Percentiles rank a stretch among this genome's conserved stretches.
Conservation (phyloP, 2,113 vertebrate species). For the Anas platyrhynchos region DNA sequence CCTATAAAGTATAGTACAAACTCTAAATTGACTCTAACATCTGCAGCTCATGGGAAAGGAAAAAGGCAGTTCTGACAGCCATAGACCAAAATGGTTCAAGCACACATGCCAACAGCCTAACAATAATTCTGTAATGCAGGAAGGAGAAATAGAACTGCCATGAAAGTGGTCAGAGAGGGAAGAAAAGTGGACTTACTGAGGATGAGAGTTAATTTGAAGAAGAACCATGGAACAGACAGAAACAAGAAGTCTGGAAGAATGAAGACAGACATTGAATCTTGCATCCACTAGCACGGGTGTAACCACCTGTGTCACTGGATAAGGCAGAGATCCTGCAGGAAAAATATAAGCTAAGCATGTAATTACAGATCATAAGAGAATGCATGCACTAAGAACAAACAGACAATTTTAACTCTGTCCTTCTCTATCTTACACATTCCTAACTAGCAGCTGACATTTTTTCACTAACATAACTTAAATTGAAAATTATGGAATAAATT, state of each 20-base stretch:
- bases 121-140: background rate
- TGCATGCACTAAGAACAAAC: fast-evolving
- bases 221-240: background rate
- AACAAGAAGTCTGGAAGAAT: fast-evolving
- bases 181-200: background rate
- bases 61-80: background rate
- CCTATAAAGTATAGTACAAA: background rate
- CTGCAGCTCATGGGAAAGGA: background rate
- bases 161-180: background rate
- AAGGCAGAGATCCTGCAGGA: background rate
- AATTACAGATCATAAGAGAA: background rate
- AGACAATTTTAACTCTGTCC: background rate
- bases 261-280: fast-evolving
- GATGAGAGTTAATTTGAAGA: background rate
- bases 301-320: background rate
- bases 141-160: background rate
- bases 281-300: background rate
- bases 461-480: background rate
- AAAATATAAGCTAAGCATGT: background rate
- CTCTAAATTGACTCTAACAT: background rate
- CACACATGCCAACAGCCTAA: background rate
- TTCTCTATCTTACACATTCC: background rate
- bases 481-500: background rate
- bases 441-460: background rate
- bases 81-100: background rate